Evolutionary conservation across 2,113 vertebrate species (phyloP).

Genomic region (Eurypyga helias): DNA sequence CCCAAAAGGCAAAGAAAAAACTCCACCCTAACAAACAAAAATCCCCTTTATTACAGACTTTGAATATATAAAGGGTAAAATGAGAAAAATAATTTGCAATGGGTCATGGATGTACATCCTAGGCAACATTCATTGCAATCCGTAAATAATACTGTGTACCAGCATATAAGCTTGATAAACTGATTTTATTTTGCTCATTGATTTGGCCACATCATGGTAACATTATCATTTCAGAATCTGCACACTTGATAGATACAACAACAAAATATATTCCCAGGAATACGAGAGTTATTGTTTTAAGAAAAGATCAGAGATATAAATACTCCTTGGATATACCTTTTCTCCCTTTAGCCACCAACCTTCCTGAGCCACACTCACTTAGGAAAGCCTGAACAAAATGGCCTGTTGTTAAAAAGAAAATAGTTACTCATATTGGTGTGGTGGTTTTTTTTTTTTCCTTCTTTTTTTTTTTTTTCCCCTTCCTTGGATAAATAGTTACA

Average conservation of each 20-base stretch:
- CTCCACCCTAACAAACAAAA: too few species aligned
- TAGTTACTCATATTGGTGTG: accelerated
- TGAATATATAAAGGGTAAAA: constrained; percentile 19
- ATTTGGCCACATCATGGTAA: constrained; percentile 39
- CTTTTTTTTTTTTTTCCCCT: accelerated
- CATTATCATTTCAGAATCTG: constrained; percentile 44
- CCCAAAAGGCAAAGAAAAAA: too few species aligned
- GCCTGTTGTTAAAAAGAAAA: background rate
- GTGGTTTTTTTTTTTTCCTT: too few species aligned
- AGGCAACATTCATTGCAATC: constrained; percentile 6
- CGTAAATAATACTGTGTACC: constrained; percentile 12
- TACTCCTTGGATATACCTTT: background rate
- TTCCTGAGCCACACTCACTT: background rate
- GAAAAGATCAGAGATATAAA: background rate
- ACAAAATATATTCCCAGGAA: constrained; percentile 6
- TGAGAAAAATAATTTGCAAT: background rate
- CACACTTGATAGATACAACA: constrained; percentile 22
- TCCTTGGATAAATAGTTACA: background rate
- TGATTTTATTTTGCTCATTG: constrained; percentile 55
- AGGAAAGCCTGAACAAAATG: background rate
- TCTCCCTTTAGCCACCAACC: background rate
- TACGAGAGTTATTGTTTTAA: background rate
- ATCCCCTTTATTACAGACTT: background rate
- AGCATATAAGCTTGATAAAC: constrained; percentile 42
- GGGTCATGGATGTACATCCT: background rate